Conservation (phyloP, 2,888 invertebrate species). For the Drosophila fulvimacula region DNA sequence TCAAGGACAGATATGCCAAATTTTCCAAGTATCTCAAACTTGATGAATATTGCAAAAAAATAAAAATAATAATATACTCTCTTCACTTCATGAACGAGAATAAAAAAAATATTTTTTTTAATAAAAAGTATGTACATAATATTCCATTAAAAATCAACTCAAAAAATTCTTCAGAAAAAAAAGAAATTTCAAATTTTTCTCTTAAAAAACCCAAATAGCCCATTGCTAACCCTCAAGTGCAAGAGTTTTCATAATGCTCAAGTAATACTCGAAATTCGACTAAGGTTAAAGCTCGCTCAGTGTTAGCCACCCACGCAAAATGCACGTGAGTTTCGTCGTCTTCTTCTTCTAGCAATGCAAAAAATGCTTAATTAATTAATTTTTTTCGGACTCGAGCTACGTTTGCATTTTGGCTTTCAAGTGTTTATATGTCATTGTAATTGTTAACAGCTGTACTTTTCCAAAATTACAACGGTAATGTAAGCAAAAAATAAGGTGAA, state of each 20-base stretch:
- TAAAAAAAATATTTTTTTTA: too few relatives aligned
- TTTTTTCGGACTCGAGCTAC: conserved; percentile 11
- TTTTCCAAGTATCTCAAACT: background rate
- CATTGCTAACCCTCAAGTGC: conserved; percentile 16
- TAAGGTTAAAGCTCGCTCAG: conserved; percentile 6
- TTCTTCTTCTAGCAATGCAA: conserved; percentile 8
- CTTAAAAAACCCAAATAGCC: background rate
- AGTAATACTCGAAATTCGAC: background rate
- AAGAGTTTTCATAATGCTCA: background rate
- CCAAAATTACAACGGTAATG: conserved; percentile 65
- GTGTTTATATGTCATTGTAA: conserved; percentile 71
- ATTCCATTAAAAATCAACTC: background rate
- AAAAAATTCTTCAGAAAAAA: background rate
- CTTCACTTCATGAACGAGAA: background rate
- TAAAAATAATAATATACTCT: background rate
- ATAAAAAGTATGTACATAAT: too few relatives aligned
- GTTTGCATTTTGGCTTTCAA: conserved; percentile 43
- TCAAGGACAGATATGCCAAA: too few relatives aligned
- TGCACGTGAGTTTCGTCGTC: conserved; percentile 33
- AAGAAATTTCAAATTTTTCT: background rate
- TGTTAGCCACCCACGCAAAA: conserved; percentile 45
- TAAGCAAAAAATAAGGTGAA: conserved; percentile 42
- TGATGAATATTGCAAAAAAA: background rate
- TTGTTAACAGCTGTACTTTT: conserved; percentile 76
- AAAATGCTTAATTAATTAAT: conserved; percentile 76